Base-by-base conservation (phyloP, 2,888 invertebrate species). In the Steinernema hermaphroditum region DNA sequence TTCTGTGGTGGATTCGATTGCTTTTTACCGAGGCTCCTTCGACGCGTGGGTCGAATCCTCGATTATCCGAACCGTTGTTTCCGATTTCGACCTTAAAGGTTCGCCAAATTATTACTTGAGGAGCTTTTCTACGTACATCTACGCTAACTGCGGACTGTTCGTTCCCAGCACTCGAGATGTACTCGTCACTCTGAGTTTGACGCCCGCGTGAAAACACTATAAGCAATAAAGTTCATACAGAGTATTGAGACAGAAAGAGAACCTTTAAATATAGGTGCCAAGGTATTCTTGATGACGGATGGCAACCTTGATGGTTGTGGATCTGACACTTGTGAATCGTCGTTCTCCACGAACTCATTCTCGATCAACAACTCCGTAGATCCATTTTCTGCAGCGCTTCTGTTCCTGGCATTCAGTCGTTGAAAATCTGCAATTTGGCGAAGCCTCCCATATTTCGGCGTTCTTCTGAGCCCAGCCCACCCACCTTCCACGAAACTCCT, bases 241-340 rank as follows among this genome's bases (percentile, higher is more conserved):
- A 9, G 41, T 4, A 46, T 22, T 22, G 19, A 9, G 1, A 9
- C 2, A 1, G 12, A 19, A 22, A 50, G 12, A 29, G 12, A 32
- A 62, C 62, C 62, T 32, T 32, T 62, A 8, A 29, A 34, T 6
- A 62, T 6, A 9, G 62, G 62, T 4, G 62, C 62, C 1, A 62
- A 62, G 34, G 16, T 34, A 2, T 43, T 71, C 19, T 71, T 71
- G n/a, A 71, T 50, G 44, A 71, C 29, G 2, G 75, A 69, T 27
- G 73, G 71, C 0, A 73, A 73, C 24, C 73, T 24, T 32, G 71
- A 41, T 12, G 73, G 71, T 41, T 71, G 62, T 9, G 70, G 68
- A 29, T 70, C 74, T 6, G 29, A 19, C 22, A 73, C 73, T 16
- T 71, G 71, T 4, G n/a, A n/a, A n/a, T 75, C 75, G 24, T 62